These are phyloP conservation scores for Mungos mungo DNA, from an alignment of 2,113 vertebrate species.

Conservation along the genomic window DNA sequence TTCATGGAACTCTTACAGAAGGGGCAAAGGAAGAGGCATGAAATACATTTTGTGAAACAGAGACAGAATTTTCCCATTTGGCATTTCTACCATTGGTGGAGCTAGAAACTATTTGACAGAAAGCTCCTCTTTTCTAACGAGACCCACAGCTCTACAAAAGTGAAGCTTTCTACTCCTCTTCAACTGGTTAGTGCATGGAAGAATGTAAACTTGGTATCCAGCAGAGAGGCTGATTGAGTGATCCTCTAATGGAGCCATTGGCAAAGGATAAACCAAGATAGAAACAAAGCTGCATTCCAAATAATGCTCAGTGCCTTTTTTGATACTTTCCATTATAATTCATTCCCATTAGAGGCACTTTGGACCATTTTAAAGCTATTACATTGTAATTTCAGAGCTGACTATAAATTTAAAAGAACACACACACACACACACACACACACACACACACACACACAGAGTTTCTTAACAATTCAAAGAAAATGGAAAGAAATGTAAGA, in stretches of 20 bases:
- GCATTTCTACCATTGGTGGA: background rate
- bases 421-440: background rate
- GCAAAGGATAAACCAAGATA: slow-evolving; percentile 42
- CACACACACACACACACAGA: background rate
- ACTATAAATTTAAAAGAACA: slow-evolving; percentile 57
- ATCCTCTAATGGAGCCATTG: background rate
- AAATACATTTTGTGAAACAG: background rate
- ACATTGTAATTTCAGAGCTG: slow-evolving; percentile 67
- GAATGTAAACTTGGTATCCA: slow-evolving; percentile 10
- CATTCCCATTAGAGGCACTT: slow-evolving; percentile 42
- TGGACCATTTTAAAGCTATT: slow-evolving; percentile 55
- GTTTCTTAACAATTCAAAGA: slow-evolving; percentile 47
- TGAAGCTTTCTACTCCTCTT: background rate
- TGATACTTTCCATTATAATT: slow-evolving; percentile 33
- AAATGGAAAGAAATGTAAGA: slow-evolving; percentile 7
- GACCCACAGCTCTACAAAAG: background rate
- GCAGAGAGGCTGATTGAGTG: slow-evolving; percentile 43
- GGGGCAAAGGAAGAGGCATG: background rate
- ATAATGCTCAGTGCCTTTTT: slow-evolving; percentile 43
- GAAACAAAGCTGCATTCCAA: slow-evolving; percentile 43
- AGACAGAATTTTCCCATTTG: background rate
- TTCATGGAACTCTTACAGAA: background rate
- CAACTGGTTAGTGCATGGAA: background rate
- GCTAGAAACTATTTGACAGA: background rate
- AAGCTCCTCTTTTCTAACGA: slow-evolving; percentile 16